A percentile compares a stretch with the other conserved stretches of the same genome.
Conservation (phyloP, 2,888 invertebrate genomes). For the Melieria picta region DNA sequence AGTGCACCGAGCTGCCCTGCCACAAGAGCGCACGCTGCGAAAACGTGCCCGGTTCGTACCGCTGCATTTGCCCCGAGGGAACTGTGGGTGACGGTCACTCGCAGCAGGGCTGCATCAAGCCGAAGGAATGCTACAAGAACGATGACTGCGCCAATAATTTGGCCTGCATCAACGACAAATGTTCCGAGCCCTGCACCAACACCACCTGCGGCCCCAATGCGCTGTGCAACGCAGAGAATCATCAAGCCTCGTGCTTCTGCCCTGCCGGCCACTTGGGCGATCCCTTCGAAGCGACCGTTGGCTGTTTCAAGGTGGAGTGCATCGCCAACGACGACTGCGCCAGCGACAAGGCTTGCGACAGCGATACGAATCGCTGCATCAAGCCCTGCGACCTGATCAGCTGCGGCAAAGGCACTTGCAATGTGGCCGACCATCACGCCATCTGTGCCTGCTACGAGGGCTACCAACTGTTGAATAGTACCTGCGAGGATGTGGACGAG, state of each 20-base stretch:
- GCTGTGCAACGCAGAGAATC: constrained; percentile 77
- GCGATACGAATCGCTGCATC: constrained; percentile 79
- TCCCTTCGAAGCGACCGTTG: constrained; percentile 77
- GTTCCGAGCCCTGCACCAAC: constrained; percentile 81
- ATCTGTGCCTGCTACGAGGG: constrained; percentile 81
- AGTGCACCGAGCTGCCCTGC: constrained; percentile 81
- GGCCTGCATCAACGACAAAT: constrained; percentile 80
- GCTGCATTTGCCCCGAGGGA: constrained; percentile 81
- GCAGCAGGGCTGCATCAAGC: constrained; percentile 80
- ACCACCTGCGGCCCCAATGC: constrained; percentile 82
- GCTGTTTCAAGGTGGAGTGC: constrained; percentile 92
- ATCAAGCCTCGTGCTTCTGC: constrained; percentile 79
- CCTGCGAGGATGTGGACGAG: constrained; percentile 85
- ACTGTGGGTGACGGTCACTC: constrained; percentile 79
- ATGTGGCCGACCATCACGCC: constrained; percentile 76
- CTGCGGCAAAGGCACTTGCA: constrained; percentile 85
- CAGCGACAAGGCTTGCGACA: constrained; percentile 79
- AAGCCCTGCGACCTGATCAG: constrained; percentile 82
- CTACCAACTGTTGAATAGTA: constrained; percentile 73
- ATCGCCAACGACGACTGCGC: constrained; percentile 80
- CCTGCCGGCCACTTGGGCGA: constrained; percentile 85
- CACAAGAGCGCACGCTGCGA: constrained; percentile 83
- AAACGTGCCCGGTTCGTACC: constrained; percentile 82
- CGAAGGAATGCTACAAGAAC: constrained; percentile 80
- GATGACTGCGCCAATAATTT: constrained; percentile 80